A percentile compares a stretch with the other conserved stretches of the same genome.
phyloP scores from a whole-genome alignment of 2,797 vertebrate species.

The Tarsius wallacei region DNA sequence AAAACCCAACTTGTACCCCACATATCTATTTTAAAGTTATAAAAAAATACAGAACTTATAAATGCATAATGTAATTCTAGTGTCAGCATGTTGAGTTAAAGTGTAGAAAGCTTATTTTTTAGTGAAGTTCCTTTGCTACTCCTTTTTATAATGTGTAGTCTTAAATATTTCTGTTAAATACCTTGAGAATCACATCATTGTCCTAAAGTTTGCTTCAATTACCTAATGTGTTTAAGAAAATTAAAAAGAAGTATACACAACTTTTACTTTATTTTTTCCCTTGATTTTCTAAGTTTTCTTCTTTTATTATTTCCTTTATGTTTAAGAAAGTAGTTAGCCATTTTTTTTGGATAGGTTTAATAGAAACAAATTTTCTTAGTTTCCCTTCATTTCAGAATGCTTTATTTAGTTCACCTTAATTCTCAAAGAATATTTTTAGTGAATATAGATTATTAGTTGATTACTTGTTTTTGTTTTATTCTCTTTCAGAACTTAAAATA shows the following conservation, averaged over 20 bases:
- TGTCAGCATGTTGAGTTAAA: background rate
- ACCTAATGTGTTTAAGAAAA: background rate
- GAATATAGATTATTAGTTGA: background rate
- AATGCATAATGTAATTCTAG: background rate
- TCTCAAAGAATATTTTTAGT: background rate
- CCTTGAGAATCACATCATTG: background rate
- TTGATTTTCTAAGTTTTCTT: background rate
- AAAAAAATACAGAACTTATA: background rate
- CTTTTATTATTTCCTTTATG: too few species aligned
- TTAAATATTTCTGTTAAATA: background rate
- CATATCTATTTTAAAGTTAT: too few species aligned
- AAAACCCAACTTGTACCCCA: too few species aligned
- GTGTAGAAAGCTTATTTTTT: background rate
- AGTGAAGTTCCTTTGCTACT: background rate
- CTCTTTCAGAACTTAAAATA: background rate
- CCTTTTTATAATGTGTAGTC: background rate
- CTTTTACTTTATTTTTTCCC: background rate
- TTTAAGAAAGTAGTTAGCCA: too few species aligned
- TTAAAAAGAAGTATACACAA: background rate
- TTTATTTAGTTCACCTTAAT: background rate
- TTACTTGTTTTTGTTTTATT: background rate
- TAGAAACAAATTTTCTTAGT: too few species aligned
- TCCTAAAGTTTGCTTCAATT: background rate
- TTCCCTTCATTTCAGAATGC: background rate
- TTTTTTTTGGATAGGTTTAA: too few species aligned